Evolutionary conservation across 2,888 invertebrate genomes (phyloP).

Genomic region (Thecophora atra): DNA sequence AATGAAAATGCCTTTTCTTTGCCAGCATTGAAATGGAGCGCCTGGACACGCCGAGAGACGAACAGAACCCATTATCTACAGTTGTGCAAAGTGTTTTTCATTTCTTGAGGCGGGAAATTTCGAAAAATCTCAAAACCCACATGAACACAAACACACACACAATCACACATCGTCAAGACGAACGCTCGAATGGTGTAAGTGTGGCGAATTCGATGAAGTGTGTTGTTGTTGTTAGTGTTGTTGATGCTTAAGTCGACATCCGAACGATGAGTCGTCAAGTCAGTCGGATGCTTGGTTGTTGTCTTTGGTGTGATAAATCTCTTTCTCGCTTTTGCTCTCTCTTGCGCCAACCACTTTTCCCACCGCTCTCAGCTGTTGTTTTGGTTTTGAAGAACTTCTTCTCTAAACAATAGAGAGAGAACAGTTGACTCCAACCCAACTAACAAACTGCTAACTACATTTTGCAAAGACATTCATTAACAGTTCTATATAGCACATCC

Average conservation of each 20-base stretch:
- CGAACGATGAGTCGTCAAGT: conserved; percentile 23
- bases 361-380: neutral
- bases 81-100: conserved; percentile 38
- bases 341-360: neutral
- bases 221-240: too few species aligned
- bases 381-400: neutral
- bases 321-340: neutral
- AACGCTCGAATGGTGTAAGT: neutral
- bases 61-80: conserved; percentile 41
- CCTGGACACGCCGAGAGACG: conserved; percentile 19
- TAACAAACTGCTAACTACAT: neutral
- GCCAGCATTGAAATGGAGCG: conserved; percentile 37
- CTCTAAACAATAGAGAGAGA: too few species aligned
- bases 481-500: neutral
- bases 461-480: neutral
- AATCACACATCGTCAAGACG: conserved; percentile 11
- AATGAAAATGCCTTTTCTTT: conserved; percentile 35
- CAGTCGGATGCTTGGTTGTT: conserved; percentile 7
- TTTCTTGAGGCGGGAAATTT: conserved; percentile 35
- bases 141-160: conserved; percentile 20
- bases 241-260: neutral
- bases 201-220: too few species aligned
- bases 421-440: too few species aligned
- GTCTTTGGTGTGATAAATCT: neutral
- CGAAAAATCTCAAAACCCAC: conserved; percentile 39